phyloP scores from a whole-genome alignment of 2,113 vertebrate species.

The Callocephalon fimbriatum region DNA sequence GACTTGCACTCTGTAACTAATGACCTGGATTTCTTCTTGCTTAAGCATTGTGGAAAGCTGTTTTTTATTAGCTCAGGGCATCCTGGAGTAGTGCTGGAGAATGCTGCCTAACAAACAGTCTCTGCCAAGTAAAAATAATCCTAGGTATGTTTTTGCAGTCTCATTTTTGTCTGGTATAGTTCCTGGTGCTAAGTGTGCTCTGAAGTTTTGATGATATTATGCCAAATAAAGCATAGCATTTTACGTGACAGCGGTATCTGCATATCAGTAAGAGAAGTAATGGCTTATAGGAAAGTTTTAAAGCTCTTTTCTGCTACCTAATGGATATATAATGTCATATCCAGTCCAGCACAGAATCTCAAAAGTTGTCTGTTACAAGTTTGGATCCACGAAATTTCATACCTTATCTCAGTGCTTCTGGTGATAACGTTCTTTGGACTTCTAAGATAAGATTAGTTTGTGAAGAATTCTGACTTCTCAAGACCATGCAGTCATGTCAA shows the following conservation, averaged over 20 bases:
- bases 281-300: neutral
- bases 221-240: neutral
- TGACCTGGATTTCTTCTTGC: neutral
- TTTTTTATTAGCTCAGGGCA: neutral
- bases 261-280: neutral
- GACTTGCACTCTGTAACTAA: neutral
- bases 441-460: neutral
- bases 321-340: neutral
- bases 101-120: neutral
- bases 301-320: neutral
- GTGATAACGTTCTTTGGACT: neutral
- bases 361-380: neutral
- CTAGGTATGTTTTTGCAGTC: neutral
- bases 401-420: neutral
- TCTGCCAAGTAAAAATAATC: neutral
- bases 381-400: neutral
- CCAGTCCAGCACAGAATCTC: neutral
- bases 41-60: neutral
- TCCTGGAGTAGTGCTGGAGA: neutral
- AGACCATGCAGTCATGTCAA: neutral
- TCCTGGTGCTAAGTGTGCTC: neutral
- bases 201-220: neutral
- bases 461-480: neutral
- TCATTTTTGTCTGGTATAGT: neutral
- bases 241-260: neutral